Evolutionary conservation across 2,797 vertebrate species (phyloP).

Genomic region (Danio tinwini): DNA sequence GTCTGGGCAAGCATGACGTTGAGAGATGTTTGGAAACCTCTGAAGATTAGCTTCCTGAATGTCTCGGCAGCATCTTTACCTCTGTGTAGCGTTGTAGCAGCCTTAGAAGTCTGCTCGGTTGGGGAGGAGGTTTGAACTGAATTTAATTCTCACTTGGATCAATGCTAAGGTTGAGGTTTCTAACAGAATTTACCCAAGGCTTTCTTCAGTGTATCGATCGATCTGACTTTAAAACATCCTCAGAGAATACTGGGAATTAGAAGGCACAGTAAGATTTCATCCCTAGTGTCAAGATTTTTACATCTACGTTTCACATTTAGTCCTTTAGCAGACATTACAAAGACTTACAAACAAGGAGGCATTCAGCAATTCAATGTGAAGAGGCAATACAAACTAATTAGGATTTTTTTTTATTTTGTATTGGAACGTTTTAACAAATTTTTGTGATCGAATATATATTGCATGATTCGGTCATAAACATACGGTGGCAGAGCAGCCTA

Average conservation of each 20-base stretch:
- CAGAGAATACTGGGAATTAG: constrained; percentile 2
- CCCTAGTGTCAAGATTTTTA: constrained; percentile 21
- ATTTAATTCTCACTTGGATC: constrained; percentile 42
- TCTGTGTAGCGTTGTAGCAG: constrained; percentile 26
- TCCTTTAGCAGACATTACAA: no score
- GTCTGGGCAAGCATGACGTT: constrained; percentile 2
- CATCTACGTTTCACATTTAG: neutral
- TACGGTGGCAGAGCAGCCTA: no score
- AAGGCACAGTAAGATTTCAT: constrained; percentile 1
- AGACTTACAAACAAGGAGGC: no score
- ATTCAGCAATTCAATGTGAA: no score
- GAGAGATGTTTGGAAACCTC: constrained; percentile 30
- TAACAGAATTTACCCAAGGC: constrained; percentile 27
- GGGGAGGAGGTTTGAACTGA: constrained; percentile 28
- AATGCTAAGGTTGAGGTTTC: constrained; percentile 41
- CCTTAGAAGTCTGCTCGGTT: constrained; percentile 19
- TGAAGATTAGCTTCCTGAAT: constrained; percentile 31
- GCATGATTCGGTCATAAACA: neutral
- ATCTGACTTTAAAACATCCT: constrained; percentile 31
- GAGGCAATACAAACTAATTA: no score
- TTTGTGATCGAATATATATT: no score
- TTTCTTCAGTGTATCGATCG: constrained; percentile 36
- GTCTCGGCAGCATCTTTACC: constrained; percentile 19
- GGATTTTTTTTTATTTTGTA: no score
- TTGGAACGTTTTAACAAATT: no score